Conservation (phyloP, 2,113 vertebrate species). For the Balaeniceps rex region DNA sequence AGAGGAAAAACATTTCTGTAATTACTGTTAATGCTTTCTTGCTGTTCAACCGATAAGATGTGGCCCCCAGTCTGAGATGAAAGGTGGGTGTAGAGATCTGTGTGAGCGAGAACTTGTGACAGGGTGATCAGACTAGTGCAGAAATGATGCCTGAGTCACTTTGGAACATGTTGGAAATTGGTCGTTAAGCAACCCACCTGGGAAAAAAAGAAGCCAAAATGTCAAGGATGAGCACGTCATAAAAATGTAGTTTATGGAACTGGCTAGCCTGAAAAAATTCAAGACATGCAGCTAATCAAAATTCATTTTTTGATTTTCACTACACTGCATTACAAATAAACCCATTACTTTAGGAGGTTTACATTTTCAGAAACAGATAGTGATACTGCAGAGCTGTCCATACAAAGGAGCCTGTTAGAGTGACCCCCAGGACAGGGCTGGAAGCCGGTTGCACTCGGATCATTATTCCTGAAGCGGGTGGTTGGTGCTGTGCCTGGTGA, state of each 20-base stretch:
- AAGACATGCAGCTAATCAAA: neutral
- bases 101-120: constrained; percentile 43
- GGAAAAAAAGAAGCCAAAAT: constrained; percentile 35
- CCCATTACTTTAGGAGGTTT: constrained; percentile 10
- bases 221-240: neutral
- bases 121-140: constrained; percentile 60
- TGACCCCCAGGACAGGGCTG: neutral
- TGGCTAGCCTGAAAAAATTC: neutral
- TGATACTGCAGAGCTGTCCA: neutral
- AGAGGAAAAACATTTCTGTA: constrained; percentile 66
- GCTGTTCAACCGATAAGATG: constrained; percentile 65
- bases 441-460: rapidly evolving
- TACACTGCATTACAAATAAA: neutral
- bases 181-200: constrained; percentile 52
- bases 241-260: neutral
- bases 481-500: neutral
- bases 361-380: neutral
- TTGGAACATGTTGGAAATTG: constrained; percentile 18
- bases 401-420: neutral
- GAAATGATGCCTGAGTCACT: constrained; percentile 54
- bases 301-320: neutral
- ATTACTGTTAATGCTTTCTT: constrained; percentile 70
- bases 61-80: constrained; percentile 21
- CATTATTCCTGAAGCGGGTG: neutral
- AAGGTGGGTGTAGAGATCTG: constrained; percentile 59